Conservation (phyloP, 2,888 invertebrate species). For the Gortyna flavago region DNA sequence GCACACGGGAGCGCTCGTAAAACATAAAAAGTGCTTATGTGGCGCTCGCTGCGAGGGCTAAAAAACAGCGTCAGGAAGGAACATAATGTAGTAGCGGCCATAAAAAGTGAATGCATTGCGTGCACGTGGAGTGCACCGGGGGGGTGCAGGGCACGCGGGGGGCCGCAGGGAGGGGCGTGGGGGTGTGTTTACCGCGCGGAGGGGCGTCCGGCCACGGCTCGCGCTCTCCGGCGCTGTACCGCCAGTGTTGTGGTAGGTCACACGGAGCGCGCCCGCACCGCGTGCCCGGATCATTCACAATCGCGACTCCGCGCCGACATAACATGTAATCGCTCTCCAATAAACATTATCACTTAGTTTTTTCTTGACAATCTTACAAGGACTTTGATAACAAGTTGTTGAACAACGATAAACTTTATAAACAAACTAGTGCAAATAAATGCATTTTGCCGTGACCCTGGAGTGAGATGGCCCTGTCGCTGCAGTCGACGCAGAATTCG, state of each 20-base stretch:
- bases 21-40: conserved; percentile 89
- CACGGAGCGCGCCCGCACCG: conserved; percentile 82
- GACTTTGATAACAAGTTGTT: conserved; percentile 55
- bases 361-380: conserved; percentile 51
- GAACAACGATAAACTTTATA: conserved; percentile 67
- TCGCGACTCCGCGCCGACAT: conserved; percentile 82
- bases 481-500: conserved; percentile 90
- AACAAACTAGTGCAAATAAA: conserved; percentile 82
- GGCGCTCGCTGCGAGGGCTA: conserved; percentile 84
- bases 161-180: conserved; percentile 80
- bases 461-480: conserved; percentile 91
- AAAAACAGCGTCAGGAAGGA: conserved; percentile 86
- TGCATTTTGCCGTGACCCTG: conserved; percentile 86
- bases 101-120: conserved; percentile 89
- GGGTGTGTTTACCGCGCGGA: conserved; percentile 87
- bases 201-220: conserved; percentile 80
- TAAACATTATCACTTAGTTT: conserved; percentile 58
- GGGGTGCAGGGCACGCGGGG: conserved; percentile 66
- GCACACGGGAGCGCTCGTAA: conserved; percentile 84
- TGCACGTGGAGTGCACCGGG: conserved; percentile 87
- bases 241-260: conserved; percentile 92
- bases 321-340: conserved; percentile 77
- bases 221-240: conserved; percentile 74
- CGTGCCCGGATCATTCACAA: conserved; percentile 78
- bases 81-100: conserved; percentile 88